Evolutionary conservation across 30 jellyfish, hydroid and myxozoan species (phyloP), one percentile per base, ranked within the genome.

Genomic region (Aurelia sp.): DNA sequence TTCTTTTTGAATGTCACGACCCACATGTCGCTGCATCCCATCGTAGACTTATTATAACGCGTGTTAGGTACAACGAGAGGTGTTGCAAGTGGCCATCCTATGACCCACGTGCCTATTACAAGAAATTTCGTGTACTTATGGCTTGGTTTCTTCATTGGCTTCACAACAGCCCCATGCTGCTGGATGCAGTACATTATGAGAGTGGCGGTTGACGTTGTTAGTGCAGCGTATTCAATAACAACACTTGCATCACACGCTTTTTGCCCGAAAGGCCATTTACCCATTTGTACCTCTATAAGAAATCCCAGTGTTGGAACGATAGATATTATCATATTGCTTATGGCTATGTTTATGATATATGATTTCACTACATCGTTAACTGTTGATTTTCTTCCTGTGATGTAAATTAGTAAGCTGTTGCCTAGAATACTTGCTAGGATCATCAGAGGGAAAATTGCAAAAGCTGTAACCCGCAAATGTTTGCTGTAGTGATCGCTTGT

Each of bases 161-260:
- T 65, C 20, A 16, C 41, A 1, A 65, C 41, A 19, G 76, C 76
- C 8, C 13, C 18, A 18, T 65, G 41, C 41, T 65, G 76, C 76
- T 65, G 44, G 3, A 18, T 15, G 18, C 76, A 21, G 33, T 65
- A 10, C 11, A 65, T 21, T 2, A 65, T 47, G 6, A 65, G 76
- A 23, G 18, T 16, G 7, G 76, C n/a, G 5, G 21, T 65, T 65
- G 76, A 65, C 5, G 76, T 65, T 47, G 76, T 65, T 4, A 65
- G 76, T 15, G 41, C 76, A 6, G 76, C 76, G 76, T 65, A 65
- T 55, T 65, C 76, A 27, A 65, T 65, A n/a, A 27, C 50, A 65
- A 65, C 76, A 27, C 33, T 27, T 6, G 50, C 76, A 65, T 65
- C 41, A 65, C 76, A 65, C 11, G 50, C 76, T 15, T 7, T 27